Evolutionary conservation across 2,113 vertebrate species (phyloP).

Genomic region (Neomonachus schauinslandi): DNA sequence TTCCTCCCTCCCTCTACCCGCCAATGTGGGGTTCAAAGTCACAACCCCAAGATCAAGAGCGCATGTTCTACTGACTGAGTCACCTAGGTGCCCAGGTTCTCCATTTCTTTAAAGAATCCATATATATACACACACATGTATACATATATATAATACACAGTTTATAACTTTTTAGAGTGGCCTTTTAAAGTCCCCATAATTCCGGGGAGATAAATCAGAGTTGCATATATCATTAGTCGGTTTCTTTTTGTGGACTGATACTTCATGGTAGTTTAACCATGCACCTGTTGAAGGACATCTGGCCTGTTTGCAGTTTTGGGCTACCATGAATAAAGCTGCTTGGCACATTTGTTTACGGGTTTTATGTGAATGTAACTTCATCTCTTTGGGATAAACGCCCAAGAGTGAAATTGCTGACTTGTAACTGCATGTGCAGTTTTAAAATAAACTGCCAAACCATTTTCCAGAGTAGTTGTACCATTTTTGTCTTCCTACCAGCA

Average conservation of each 20-base stretch:
- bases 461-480: neutral
- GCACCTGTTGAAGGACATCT: neutral
- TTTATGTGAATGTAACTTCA: neutral
- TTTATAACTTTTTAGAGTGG: neutral
- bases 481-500: neutral
- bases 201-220: neutral
- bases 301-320: neutral
- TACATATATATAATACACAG: neutral
- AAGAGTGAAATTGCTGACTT: neutral
- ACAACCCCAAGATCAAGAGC: neutral
- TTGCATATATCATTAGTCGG: neutral
- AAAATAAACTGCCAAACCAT: neutral
- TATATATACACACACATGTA: no score
- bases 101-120: neutral
- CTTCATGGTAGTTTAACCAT: neutral
- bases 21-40: neutral
- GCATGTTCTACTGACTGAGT: neutral
- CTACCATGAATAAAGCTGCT: neutral
- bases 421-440: neutral
- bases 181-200: neutral
- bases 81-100: neutral
- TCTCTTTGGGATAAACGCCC: conserved; percentile 25
- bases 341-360: neutral
- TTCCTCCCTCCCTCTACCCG: neutral
- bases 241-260: neutral